Base-by-base conservation (phyloP, 2,888 invertebrate species). In the Latrodectus hesperus region DNA sequence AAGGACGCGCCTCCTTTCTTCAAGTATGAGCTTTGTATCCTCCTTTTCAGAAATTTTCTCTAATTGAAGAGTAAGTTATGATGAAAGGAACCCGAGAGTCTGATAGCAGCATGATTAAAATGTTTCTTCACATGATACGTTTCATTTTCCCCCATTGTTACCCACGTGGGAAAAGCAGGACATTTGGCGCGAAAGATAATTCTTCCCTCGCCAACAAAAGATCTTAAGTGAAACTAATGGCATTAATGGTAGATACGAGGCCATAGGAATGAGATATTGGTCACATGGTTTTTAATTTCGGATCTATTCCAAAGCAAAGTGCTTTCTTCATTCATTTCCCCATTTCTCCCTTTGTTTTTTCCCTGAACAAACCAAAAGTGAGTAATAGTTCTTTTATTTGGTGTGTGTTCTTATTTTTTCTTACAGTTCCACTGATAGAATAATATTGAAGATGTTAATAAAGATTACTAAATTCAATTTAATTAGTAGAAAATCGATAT, bases 151-250 rank as follows among this genome's bases (percentile, higher is more conserved):
- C 22, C 51, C 16, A 38, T 38, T 38, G 38, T 38, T 38, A 6
- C 38, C 38, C 38, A 38, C 38, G 38, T 67, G 60, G 38, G 26
- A 26, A 64, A 16, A n/a, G 67, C 67, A 67, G 65, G 38, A 76
- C n/a, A 75, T 49, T n/a, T 72, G 10, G 55, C 17, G n/a, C 73
- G 67, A 73, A 81, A 72, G 9, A 51, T 51, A 60, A 60, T 51
- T 9, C 52, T 64, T 60, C 14, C 38, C 38, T 22, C 38, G 67
- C 72, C 38, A 38, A 38, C 38, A 38, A 38, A 38, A 38, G 38
- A 38, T 38, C 38, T 38, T 81, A 81, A 81, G 81, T 81, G 81
- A 81, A 81, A 81, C 74, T 81, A 81, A 81, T 81, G 81, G 81
- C 38, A 38, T 38, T 38, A 38, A 38, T 38, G 38, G 67, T 74